These are phyloP conservation scores for Drosophila tani DNA, from an alignment of 1,140 invertebrate species.

Conservation along the genomic window DNA sequence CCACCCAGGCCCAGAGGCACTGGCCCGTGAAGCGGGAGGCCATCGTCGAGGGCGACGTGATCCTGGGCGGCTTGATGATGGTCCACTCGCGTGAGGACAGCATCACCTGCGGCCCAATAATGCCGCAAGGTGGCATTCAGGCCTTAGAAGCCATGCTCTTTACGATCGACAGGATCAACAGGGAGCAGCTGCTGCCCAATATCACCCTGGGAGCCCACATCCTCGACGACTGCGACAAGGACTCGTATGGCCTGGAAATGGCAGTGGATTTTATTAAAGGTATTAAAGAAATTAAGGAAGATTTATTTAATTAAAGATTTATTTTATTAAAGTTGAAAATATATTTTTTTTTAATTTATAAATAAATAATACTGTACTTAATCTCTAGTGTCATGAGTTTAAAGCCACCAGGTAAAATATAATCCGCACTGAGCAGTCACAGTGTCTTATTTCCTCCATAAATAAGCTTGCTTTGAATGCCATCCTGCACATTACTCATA, in stretches of 20 bases:
- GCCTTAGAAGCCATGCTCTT: conserved; percentile 95
- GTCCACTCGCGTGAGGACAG: conserved; percentile 94
- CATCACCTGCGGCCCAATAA: conserved; percentile 92
- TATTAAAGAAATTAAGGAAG: conserved; percentile 83
- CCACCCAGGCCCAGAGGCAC: conserved; percentile 64
- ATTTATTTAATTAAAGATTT: not conserved
- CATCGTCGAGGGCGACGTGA: conserved; percentile 92
- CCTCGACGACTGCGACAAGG: conserved; percentile 96
- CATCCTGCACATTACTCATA: conserved; percentile 22
- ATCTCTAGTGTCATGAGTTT: not conserved
- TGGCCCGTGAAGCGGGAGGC: conserved; percentile 96
- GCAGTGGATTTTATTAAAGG: conserved; percentile 97
- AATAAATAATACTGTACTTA: no score
- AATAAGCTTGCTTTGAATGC: not conserved
- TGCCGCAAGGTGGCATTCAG: conserved; percentile 95
- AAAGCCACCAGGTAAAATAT: no score
- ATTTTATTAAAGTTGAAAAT: not conserved
- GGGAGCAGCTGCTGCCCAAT: conserved; percentile 87
- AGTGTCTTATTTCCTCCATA: not conserved
- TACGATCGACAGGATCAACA: conserved; percentile 92
- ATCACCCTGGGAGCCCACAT: conserved; percentile 93
- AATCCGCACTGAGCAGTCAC: not conserved
- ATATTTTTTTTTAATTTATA: no score
- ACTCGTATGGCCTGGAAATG: conserved; percentile 96
- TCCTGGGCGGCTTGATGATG: conserved; percentile 97